Base-by-base conservation (phyloP, 2,113 vertebrate species). In the Malurus cyaneus region DNA sequence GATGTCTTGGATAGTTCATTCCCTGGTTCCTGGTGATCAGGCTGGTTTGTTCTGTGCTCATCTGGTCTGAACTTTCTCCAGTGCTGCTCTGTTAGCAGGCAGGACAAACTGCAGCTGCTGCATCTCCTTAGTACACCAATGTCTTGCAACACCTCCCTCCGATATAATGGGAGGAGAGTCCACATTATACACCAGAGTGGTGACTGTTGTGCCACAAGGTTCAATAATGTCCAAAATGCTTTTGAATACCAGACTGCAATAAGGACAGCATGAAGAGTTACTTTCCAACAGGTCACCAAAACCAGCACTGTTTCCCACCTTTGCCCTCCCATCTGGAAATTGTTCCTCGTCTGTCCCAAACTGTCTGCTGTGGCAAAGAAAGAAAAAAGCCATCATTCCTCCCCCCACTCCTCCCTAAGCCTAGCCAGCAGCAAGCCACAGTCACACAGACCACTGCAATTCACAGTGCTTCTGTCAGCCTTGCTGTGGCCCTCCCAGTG, bases 61-160 rank as follows among this genome's bases (percentile, higher is more conserved):
- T 17, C 31, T 65, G 54, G 6, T 41, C 39, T 8, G 2, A 3
- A 34, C 36, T 86, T 80, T 53, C 42, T 80, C 11, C 36, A 36
- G 1, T 47, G 4, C 20, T 1, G 0, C 5, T 86, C 23, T 74
- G 0, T 39, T 34, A 89, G 67, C 36, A 77, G 52, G 29, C 8
- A 52, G 14, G 12, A 56, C 31, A 62, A 73, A 42, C n/a, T 89
- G 17, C 53, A 69, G 16, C 41, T 83, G 36, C 41, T 88, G 5
- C 50, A 46, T 28, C 52, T 74, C 28, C 12, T 26, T 73, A 6
- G 34, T 56, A 34, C 34, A 20, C 12, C 9, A 36, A 47, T 19
- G 29, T 16, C 5, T 6, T 1, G 2, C 32, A 83, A 16, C 24
- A 41, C 29, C 17, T 47, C n/a, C n/a, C 28, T 76, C 34, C 41